phyloP scores from a whole-genome alignment of 2,888 invertebrate genomes.

The Ommatoiulus sabulosus region DNA sequence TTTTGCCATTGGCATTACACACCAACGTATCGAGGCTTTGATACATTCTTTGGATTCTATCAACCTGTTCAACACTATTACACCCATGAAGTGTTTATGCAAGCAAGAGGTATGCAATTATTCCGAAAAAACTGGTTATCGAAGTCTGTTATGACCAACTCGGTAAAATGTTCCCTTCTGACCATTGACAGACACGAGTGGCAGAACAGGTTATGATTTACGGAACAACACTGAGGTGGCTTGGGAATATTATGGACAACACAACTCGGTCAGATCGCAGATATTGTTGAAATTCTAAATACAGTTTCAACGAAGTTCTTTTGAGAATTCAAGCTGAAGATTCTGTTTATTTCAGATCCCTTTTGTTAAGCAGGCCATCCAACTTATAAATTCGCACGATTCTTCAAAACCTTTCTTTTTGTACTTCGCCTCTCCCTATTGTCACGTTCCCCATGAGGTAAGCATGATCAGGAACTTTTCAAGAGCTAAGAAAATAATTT shows the following conservation, averaged over 20 bases:
- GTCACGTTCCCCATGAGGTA: conserved; percentile 62
- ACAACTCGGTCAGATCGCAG: conserved; percentile 43
- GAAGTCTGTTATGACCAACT: background rate
- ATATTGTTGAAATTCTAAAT: background rate
- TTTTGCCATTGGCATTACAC: conserved; percentile 68
- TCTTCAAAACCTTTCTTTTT: conserved; percentile 61
- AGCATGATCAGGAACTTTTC: too few species aligned
- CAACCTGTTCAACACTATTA: conserved; percentile 62
- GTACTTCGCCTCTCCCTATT: conserved; percentile 62
- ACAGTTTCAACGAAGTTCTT: background rate
- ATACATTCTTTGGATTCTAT: conserved; percentile 69
- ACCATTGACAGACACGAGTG: background rate
- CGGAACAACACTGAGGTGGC: conserved; percentile 59
- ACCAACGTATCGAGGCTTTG: conserved; percentile 69
- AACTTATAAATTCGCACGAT: conserved; percentile 59
- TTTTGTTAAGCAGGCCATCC: background rate
- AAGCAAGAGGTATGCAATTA: too few species aligned
- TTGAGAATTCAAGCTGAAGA: background rate
- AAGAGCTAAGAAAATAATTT: too few species aligned
- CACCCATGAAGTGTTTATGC: too few species aligned
- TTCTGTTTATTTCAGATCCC: background rate
- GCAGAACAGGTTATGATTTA: conserved; percentile 56
- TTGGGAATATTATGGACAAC: conserved; percentile 53
- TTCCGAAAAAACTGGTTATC: too few species aligned
- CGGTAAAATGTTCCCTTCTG: background rate